Evolutionary conservation across 2,113 vertebrate species (phyloP).

Genomic region (Nasalis larvatus): DNA sequence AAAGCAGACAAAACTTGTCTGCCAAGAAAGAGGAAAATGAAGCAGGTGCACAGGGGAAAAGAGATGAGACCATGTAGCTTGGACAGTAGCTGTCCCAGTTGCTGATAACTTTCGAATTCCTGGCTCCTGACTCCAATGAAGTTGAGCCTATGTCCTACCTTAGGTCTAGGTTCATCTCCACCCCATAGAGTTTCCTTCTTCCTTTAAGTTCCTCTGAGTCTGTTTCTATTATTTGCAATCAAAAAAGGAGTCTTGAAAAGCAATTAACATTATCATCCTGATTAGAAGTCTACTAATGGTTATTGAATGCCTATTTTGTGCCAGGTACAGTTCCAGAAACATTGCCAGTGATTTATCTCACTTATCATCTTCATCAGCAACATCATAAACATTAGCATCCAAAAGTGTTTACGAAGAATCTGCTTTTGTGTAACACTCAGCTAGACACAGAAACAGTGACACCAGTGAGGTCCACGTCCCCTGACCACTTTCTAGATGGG

Average conservation of each 20-base stretch:
- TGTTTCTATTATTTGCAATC: constrained; percentile 46
- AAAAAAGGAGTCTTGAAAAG: constrained; percentile 47
- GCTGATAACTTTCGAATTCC: neutral
- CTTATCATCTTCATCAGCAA: constrained; percentile 54
- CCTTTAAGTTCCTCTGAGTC: constrained; percentile 21
- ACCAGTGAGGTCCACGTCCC: neutral
- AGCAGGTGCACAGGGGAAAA: neutral
- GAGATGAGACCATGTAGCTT: neutral
- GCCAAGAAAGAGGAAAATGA: neutral
- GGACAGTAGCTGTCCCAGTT: neutral
- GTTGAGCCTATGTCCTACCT: neutral
- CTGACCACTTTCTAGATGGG: constrained; percentile 31
- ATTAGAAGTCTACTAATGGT: constrained; percentile 73
- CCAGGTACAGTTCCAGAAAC: constrained; percentile 55
- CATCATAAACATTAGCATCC: neutral
- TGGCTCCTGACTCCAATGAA: neutral
- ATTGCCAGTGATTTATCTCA: constrained; percentile 57
- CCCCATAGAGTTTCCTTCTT: neutral
- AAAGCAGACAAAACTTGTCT: neutral
- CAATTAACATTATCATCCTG: constrained; percentile 63
- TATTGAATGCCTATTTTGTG: constrained; percentile 69
- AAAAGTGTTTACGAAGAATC: constrained; percentile 41
- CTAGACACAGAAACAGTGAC: constrained; percentile 14
- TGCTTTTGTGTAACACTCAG: neutral
- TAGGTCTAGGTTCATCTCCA: neutral